phyloP scores from a whole-genome alignment of 2,797 vertebrate species.

The Distichodus sexfasciatus region DNA sequence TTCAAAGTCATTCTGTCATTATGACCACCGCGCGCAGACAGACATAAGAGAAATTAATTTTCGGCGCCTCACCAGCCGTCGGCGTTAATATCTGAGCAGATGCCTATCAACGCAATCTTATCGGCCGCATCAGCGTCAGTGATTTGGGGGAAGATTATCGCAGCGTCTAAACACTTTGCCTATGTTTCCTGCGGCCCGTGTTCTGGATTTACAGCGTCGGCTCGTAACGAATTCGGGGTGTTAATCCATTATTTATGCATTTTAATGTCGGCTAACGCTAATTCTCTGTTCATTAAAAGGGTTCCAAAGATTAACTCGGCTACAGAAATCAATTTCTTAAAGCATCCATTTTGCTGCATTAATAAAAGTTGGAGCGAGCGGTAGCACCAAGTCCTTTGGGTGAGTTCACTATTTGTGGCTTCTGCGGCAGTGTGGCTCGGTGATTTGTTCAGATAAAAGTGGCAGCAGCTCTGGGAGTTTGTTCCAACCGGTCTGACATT shows the following conservation, averaged over 20 bases:
- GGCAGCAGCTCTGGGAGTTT: neutral
- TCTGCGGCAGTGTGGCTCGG: neutral
- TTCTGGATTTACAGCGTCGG: constrained; percentile 51
- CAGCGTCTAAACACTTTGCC: constrained; percentile 40
- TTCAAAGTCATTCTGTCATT: constrained; percentile 52
- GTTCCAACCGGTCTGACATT: too few species aligned
- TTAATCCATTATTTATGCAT: constrained; percentile 65
- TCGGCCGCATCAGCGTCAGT: constrained; percentile 60
- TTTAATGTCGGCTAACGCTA: constrained; percentile 58
- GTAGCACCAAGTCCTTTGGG: neutral
- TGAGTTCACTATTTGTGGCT: neutral
- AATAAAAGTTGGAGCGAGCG: constrained; percentile 13
- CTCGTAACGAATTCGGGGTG: constrained; percentile 53
- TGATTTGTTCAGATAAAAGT: neutral
- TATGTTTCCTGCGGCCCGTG: constrained; percentile 50
- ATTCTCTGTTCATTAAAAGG: constrained; percentile 66
- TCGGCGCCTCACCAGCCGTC: constrained; percentile 53
- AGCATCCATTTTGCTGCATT: constrained; percentile 56
- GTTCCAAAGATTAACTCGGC: constrained; percentile 58
- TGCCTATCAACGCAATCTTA: constrained; percentile 56
- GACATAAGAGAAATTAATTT: constrained; percentile 58
- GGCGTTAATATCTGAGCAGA: constrained; percentile 54
- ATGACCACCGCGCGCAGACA: constrained; percentile 56
- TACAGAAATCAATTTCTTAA: constrained; percentile 60
- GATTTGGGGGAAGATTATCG: constrained; percentile 61